Percentiles rank a stretch among this genome's conserved stretches.
Evolutionary conservation across 2,888 invertebrate species (phyloP).

Genomic region (Fissipunctia ypsillon): DNA sequence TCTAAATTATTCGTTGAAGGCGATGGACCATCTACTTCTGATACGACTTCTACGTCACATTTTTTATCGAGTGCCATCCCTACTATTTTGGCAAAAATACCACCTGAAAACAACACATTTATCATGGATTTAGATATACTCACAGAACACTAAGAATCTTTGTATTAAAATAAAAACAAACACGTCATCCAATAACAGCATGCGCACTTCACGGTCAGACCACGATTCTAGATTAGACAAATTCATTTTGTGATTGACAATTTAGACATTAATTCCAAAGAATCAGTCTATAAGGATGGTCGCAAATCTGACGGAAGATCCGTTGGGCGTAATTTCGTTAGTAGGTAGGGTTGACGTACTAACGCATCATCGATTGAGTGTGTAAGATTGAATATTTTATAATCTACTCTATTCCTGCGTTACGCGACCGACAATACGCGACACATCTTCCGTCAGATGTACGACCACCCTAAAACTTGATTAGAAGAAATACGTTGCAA

Average conservation of each 20-base stretch:
- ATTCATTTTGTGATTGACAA: not conserved
- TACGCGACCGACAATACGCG: not conserved
- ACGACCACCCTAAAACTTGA: not conserved
- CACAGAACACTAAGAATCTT: not conserved
- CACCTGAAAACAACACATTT: constrained; percentile 75
- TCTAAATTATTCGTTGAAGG: constrained; percentile 86
- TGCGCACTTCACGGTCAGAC: not conserved
- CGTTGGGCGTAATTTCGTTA: too few relatives aligned
- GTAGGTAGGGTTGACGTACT: too few relatives aligned
- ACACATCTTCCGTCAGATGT: not conserved
- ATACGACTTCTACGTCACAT: constrained; percentile 89
- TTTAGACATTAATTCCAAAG: not conserved
- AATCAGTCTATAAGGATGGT: not conserved
- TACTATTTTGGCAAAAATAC: constrained; percentile 91
- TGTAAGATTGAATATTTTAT: not conserved
- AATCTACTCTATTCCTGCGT: not conserved
- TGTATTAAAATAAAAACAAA: not conserved
- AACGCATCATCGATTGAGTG: not conserved
- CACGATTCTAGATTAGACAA: not conserved
- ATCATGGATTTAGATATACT: not conserved
- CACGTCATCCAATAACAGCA: not conserved
- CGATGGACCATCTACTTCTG: constrained; percentile 71
- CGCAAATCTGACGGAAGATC: not conserved
- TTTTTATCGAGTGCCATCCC: constrained; percentile 91
- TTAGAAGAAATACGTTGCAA: not conserved